These are phyloP conservation scores for Alces alces DNA, from an alignment of 2,113 vertebrate genomes.

Conservation along the genomic window DNA sequence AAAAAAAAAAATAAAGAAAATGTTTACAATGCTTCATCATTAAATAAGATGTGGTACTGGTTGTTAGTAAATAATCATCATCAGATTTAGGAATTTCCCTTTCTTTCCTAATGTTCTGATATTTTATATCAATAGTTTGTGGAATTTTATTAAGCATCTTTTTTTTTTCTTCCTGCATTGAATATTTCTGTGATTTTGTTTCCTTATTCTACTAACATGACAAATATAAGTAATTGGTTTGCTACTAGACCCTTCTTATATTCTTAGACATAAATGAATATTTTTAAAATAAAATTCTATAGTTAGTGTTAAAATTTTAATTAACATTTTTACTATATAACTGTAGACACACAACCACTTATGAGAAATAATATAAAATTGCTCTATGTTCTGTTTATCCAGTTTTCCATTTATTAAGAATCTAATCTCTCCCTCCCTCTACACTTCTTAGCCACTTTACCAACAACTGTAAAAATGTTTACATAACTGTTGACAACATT, in stretches of 20 bases:
- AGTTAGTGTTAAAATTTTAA: not conserved
- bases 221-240: not conserved
- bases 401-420: not conserved
- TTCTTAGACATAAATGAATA: not conserved
- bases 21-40: not conserved
- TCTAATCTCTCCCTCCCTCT: not conserved
- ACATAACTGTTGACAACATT: not conserved
- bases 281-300: not conserved
- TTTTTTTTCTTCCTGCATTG: not conserved
- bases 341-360: not conserved
- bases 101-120: not conserved
- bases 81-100: not conserved
- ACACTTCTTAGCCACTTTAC: not conserved
- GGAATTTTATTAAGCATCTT: not conserved
- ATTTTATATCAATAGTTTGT: not conserved
- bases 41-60: not conserved
- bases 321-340: not conserved
- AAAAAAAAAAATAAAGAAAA: no score
- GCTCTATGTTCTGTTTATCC: not conserved
- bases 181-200: not conserved
- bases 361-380: not conserved
- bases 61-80: not conserved
- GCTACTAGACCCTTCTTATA: not conserved
- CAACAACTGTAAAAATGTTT: not conserved
- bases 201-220: not conserved